Conservation (phyloP, 2,888 invertebrate genomes). For the Lasioglossum lativentre region DNA sequence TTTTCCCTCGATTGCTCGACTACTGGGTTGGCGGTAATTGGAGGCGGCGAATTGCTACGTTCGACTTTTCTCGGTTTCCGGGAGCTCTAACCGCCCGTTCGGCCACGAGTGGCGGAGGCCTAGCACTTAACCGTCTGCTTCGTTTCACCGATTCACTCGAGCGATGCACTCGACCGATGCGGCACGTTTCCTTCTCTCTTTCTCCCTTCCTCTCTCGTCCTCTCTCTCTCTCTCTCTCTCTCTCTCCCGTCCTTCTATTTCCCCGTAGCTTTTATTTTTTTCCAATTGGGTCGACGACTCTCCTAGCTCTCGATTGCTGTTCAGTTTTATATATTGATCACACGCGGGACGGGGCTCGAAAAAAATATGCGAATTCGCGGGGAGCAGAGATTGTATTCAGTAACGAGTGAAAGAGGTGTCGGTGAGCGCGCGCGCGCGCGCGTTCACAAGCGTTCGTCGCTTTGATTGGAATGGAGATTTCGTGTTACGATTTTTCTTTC, state of each 20-base stretch:
- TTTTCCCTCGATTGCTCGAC: not conserved
- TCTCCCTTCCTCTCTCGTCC: not conserved
- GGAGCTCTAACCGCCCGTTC: constrained; percentile 61
- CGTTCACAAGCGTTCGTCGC: not conserved
- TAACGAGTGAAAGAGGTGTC: constrained; percentile 40
- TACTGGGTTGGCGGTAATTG: constrained; percentile 68
- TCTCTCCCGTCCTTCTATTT: not conserved
- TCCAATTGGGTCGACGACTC: constrained; percentile 32
- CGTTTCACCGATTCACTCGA: constrained; percentile 28
- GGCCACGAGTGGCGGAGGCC: constrained; percentile 31
- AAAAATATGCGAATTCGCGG: constrained; percentile 12
- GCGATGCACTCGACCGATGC: constrained; percentile 25
- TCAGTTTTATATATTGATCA: constrained; percentile 60
- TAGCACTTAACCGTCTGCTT: constrained; percentile 38
- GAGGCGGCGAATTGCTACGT: constrained; percentile 56
- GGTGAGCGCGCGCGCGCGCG: not conserved
- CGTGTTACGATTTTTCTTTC: constrained; percentile 24
- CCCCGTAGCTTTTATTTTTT: not conserved
- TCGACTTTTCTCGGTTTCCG: constrained; percentile 66
- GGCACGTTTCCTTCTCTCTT: not conserved
- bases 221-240: not conserved
- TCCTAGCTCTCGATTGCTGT: constrained; percentile 44
- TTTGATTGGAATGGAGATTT: constrained; percentile 35
- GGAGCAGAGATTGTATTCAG: constrained; percentile 49
- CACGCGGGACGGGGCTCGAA: constrained; percentile 38